These are phyloP conservation scores for Catalaphyllia jardinei DNA, from an alignment of 64 coral and sea anemone species.

Conservation along the genomic window DNA sequence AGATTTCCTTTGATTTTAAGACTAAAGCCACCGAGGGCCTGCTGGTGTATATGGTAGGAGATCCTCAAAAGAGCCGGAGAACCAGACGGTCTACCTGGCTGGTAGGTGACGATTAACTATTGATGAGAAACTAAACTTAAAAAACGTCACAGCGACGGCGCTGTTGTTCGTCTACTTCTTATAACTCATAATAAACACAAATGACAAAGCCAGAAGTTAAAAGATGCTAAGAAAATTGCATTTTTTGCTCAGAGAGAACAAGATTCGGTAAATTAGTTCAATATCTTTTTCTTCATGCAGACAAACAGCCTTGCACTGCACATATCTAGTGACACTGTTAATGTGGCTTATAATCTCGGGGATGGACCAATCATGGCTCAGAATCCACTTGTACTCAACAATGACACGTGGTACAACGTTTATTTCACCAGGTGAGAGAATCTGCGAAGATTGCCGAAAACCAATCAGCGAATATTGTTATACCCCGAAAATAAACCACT, in stretches of 20 bases:
- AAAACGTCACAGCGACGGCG: too few relatives aligned
- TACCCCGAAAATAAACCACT: too few relatives aligned
- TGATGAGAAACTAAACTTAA: too few relatives aligned
- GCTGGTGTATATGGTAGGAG: conserved; percentile 42
- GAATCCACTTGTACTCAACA: conserved; percentile 54
- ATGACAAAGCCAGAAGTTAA: too few relatives aligned
- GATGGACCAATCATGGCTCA: conserved; percentile 7
- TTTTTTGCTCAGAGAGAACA: too few relatives aligned
- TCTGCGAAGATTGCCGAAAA: too few relatives aligned
- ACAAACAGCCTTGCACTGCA: conserved; percentile 36
- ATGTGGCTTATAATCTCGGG: conserved; percentile 43
- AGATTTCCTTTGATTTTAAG: conserved; percentile 44
- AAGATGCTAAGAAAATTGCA: neutral
- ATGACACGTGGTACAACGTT: conserved; percentile 54
- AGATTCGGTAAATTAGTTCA: neutral
- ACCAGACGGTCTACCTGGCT: neutral
- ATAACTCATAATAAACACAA: too few relatives aligned
- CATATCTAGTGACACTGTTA: conserved; percentile 34
- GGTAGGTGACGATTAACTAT: neutral
- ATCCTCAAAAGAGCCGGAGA: neutral
- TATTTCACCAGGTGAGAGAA: conserved; percentile 62
- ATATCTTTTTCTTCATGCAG: neutral
- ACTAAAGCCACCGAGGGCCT: conserved; percentile 60
- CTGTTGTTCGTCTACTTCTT: too few relatives aligned
- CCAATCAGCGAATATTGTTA: too few relatives aligned